Evolutionary conservation across 2,888 invertebrate species (phyloP).

Genomic region (Eupeodes luniger): DNA sequence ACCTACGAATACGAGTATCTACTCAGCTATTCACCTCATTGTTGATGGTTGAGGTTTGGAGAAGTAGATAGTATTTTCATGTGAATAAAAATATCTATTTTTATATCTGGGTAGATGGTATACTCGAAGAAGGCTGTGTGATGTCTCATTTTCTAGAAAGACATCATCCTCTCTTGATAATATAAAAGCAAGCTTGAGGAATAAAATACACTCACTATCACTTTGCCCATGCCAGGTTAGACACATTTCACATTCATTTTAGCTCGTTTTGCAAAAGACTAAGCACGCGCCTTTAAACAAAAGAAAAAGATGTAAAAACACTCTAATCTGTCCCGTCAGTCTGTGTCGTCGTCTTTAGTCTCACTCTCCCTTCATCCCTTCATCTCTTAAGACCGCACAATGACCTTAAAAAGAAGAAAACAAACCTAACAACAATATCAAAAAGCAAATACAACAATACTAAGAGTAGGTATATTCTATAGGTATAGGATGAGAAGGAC

Average conservation of each 20-base stretch:
- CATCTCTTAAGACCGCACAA: slow-evolving; percentile 14
- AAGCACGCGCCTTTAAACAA: slow-evolving; percentile 55
- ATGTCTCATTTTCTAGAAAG: slow-evolving; percentile 19
- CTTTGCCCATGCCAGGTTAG: slow-evolving; percentile 2
- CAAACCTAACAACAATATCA: slow-evolving; percentile 28
- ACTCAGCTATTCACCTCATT: slow-evolving; percentile 7
- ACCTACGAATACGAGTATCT: neutral
- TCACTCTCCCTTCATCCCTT: neutral
- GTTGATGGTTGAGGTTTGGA: neutral
- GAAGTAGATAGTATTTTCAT: neutral
- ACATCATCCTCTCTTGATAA: slow-evolving; percentile 5
- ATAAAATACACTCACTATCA: neutral
- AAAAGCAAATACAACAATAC: slow-evolving; percentile 5
- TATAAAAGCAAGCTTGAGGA: slow-evolving; percentile 20
- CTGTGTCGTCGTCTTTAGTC: neutral
- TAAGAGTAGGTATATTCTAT: neutral
- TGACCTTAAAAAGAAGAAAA: slow-evolving; percentile 26
- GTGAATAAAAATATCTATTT: slow-evolving; percentile 15
- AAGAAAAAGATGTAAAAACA: slow-evolving; percentile 63
- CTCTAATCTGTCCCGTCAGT: slow-evolving; percentile 31
- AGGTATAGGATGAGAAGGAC: neutral
- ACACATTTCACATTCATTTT: slow-evolving; percentile 26
- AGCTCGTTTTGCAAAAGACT: slow-evolving; percentile 25
- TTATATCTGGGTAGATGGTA: neutral
- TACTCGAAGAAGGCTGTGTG: neutral